Evolutionary conservation across 2,113 vertebrate genomes (phyloP).

Genomic region (Grammatotria lemairii): DNA sequence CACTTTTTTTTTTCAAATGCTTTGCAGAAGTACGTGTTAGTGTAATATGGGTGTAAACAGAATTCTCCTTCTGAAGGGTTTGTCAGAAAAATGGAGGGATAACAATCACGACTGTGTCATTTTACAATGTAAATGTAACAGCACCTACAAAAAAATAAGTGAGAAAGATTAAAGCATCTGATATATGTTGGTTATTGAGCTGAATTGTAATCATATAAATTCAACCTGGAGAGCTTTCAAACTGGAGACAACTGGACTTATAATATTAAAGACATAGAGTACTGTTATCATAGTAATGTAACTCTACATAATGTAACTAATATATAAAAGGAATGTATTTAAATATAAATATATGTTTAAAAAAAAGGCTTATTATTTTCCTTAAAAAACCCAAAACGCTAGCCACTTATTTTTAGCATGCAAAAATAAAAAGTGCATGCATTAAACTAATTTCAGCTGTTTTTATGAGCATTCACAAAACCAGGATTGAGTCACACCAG

Average conservation of each 20-base stretch:
- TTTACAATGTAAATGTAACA: background rate
- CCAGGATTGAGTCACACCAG: background rate
- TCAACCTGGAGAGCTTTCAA: background rate
- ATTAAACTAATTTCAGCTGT: background rate
- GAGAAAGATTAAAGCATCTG: background rate
- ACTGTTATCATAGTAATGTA: background rate
- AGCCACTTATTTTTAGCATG: background rate
- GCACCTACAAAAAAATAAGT: background rate
- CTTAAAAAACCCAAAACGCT: background rate
- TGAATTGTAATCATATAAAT: background rate
- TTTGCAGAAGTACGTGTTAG: slow-evolving; percentile 48
- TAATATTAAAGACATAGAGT: background rate
- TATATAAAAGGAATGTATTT: background rate
- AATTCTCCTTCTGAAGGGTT: background rate
- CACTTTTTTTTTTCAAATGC: slow-evolving; percentile 15
- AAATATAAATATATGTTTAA: background rate
- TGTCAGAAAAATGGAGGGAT: background rate
- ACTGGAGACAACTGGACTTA: background rate
- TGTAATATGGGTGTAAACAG: slow-evolving; percentile 23
- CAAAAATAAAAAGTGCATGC: background rate
- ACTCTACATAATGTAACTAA: too few species aligned
- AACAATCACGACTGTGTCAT: background rate
- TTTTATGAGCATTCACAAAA: background rate
- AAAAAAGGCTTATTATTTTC: background rate
- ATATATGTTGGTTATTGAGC: background rate